These are phyloP conservation scores for Atractosteus spatula DNA, from an alignment of 2,113 vertebrate species.

Conservation along the genomic window DNA sequence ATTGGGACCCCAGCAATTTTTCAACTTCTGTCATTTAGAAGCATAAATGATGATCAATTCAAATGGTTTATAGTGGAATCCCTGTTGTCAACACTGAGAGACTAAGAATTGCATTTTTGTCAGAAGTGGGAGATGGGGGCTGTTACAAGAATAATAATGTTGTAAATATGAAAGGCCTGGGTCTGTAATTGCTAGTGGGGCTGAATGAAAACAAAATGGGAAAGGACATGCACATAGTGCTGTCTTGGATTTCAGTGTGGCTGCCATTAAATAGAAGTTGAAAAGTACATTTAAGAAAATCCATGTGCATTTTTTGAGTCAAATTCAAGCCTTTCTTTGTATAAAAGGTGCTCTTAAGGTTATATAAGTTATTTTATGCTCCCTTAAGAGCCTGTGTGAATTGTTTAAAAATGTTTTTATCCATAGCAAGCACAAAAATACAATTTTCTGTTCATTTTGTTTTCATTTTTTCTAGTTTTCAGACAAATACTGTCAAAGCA, in stretches of 20 bases:
- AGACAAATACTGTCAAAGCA: neutral
- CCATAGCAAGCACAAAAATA: no score
- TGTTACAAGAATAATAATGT: neutral
- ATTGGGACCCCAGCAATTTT: no score
- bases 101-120: neutral
- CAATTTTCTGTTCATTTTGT: no score
- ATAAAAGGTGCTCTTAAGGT: neutral
- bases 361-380: neutral
- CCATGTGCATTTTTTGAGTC: neutral
- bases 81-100: no score
- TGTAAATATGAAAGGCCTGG: neutral
- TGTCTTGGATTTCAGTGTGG: neutral
- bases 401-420: neutral
- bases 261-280: neutral
- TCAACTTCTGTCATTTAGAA: no score
- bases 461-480: no score
- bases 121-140: conserved; percentile 17
- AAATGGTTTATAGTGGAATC: no score
- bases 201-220: neutral
- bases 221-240: neutral
- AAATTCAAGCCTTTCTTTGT: neutral
- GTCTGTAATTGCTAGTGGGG: neutral
- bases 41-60: no score
- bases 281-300: neutral
- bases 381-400: neutral